A percentile compares a stretch with the other conserved stretches of the same genome.
Evolutionary conservation across 1,140 invertebrate species (phyloP).

Genomic region (Sesamia nonagrioides): DNA sequence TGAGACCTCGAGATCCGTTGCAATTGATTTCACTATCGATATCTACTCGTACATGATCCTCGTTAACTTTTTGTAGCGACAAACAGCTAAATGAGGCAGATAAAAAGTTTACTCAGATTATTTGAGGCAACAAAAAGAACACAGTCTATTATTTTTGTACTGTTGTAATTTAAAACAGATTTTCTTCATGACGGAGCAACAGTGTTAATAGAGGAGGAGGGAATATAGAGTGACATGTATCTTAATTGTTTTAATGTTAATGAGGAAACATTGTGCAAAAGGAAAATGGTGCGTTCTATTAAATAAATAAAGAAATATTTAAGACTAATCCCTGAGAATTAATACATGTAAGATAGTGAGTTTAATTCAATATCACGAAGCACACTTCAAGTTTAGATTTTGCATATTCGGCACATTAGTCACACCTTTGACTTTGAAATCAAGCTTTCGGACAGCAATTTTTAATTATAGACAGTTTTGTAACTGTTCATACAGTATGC

Average conservation of each 20-base stretch:
- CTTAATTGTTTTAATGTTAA: conserved; percentile 13
- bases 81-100: not conserved
- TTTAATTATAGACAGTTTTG: conserved; percentile 34
- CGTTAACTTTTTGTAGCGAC: conserved; percentile 19
- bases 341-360: not conserved
- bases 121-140: conserved; percentile 9
- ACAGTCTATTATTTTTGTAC: conserved; percentile 5
- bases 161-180: not conserved
- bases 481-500: not conserved
- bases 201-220: not conserved
- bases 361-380: not conserved
- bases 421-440: conserved; percentile 52
- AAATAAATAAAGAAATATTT: not conserved
- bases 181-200: conserved; percentile 20
- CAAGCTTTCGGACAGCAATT: conserved; percentile 22
- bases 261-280: not conserved
- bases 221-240: conserved; percentile 2
- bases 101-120: conserved; percentile 7
- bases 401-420: conserved; percentile 53
- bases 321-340: not conserved
- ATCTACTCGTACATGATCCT: conserved; percentile 35
- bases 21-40: conserved; percentile 54
- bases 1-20: conserved; percentile 34
- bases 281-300: not conserved
- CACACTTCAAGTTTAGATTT: conserved; percentile 25